phyloP scores from a whole-genome alignment of 1,140 invertebrate species.

The Araneus ventricosus region DNA sequence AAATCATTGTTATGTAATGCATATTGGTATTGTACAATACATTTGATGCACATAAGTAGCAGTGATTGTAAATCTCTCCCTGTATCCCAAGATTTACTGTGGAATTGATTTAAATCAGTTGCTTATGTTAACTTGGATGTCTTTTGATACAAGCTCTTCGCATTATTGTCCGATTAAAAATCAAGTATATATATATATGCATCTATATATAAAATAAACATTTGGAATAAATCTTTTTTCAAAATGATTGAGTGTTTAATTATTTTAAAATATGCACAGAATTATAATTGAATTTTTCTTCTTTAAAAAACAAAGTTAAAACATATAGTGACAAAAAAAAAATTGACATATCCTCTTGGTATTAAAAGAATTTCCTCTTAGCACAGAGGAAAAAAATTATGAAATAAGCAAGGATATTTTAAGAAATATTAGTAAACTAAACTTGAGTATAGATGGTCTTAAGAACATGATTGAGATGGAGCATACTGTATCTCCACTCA shows the following conservation, averaged over 20 bases:
- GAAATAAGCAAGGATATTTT: too few relatives aligned
- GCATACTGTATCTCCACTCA: too few relatives aligned
- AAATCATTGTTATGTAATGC: neutral
- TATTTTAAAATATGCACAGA: too few relatives aligned
- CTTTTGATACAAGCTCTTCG: conserved; percentile 57
- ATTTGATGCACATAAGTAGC: conserved; percentile 13
- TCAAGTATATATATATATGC: conserved; percentile 41
- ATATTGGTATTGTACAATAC: conserved; percentile 27
- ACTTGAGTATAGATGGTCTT: too few relatives aligned
- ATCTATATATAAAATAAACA: conserved; percentile 55
- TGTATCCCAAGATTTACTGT: neutral
- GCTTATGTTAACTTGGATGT: conserved; percentile 32
- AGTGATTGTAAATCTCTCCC: conserved; percentile 5
- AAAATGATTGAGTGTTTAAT: conserved; percentile 21
- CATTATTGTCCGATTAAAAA: conserved; percentile 58
- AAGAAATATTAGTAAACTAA: too few relatives aligned
- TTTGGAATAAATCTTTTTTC: conserved; percentile 60
- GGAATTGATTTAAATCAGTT: neutral
- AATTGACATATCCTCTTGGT: too few relatives aligned
- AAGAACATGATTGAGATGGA: too few relatives aligned
- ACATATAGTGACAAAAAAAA: too few relatives aligned
- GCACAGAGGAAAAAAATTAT: too few relatives aligned
- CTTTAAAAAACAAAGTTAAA: too few relatives aligned
- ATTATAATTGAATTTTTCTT: too few relatives aligned
- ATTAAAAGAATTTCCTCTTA: too few relatives aligned